Conservation (phyloP, 2,113 vertebrate species). For the Phyllopteryx taeniolatus region DNA sequence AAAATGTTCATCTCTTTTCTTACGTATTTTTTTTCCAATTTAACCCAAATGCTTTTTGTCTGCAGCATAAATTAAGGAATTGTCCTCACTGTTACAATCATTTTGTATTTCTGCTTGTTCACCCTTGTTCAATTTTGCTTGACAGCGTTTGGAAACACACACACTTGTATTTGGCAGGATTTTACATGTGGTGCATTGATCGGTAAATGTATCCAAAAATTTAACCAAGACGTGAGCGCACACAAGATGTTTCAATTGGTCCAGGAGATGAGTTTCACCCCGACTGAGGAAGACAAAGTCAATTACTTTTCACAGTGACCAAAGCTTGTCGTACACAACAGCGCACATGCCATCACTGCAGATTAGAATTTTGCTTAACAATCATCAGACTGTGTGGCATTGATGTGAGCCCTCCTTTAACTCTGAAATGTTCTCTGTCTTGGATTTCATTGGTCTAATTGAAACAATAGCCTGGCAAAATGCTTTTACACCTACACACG, state of each 20-base stretch:
- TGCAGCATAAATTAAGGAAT: no score
- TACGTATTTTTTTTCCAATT: no score
- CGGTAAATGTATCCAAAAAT: neutral
- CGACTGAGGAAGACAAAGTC: neutral
- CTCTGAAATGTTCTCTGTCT: neutral
- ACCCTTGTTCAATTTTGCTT: neutral
- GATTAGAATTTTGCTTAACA: neutral
- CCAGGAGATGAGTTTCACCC: neutral
- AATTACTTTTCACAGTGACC: slow-evolving; percentile 4
- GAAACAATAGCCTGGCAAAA: neutral
- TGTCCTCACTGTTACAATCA: no score
- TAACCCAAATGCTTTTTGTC: no score
- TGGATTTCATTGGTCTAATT: neutral
- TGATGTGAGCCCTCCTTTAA: neutral
- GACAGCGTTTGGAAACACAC: neutral
- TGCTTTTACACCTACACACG: slow-evolving; percentile 2
- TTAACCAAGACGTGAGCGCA: neutral
- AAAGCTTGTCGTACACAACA: neutral
- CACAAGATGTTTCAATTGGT: neutral
- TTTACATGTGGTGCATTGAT: neutral
- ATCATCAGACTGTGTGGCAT: neutral
- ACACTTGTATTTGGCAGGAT: neutral
- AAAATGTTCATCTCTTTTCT: no score
- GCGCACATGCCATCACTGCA: neutral
- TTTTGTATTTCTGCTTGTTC: no score